Base-by-base conservation (phyloP, 2,888 invertebrate genomes). In the Litoditis marina region DNA sequence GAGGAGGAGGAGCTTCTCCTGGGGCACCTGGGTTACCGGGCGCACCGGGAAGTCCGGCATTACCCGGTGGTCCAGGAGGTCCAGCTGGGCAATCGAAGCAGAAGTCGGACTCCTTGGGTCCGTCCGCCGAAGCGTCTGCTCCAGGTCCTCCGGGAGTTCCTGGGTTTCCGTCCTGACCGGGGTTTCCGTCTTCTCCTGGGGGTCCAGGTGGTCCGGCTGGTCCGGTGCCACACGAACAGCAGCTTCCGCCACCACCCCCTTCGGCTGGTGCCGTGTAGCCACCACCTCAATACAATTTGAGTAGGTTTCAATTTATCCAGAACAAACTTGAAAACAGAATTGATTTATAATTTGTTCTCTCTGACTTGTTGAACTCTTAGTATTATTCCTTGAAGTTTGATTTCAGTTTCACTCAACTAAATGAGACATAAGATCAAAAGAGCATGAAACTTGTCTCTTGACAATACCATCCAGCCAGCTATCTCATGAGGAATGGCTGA, bases 31-130 rank as follows among this genome's bases (percentile, higher is more conserved):
- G 63, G 42, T 60, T 63, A 69, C 79, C 79, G 34, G 73, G 66
- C 50, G 74, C 69, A 90, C 91, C 90, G 83, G 89, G 89, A 69
- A 63, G 63, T 64, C 78, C 78, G 16, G 67, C 61, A 8, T 65
- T 63, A 66, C 78, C 78, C 28, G 73, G 66, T 44, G 65, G 57
- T 68, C 78, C 78, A 25, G 71, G 60, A 19, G 66, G 71, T 65
- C 79, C 79, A 58, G 74, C 67, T 46, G 75, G 76, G 65, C 78
- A 75, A 64, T 63, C 78, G 69, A 71, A 73, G 74, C 70, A 78
- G 75, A 70, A 75, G 65, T 62, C 71, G 47, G 63, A 55, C 34
- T 67, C 73, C 25, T 60, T 63, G 56, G 74, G 70, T 19, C 57
- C 60, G 32, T 64, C 66, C 19, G 69, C 74, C 8, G 60, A 56